Percentiles rank a stretch among this genome's conserved stretches.
Conservation (phyloP, 2,797 vertebrate species). For the Peromyscus aztecus region DNA sequence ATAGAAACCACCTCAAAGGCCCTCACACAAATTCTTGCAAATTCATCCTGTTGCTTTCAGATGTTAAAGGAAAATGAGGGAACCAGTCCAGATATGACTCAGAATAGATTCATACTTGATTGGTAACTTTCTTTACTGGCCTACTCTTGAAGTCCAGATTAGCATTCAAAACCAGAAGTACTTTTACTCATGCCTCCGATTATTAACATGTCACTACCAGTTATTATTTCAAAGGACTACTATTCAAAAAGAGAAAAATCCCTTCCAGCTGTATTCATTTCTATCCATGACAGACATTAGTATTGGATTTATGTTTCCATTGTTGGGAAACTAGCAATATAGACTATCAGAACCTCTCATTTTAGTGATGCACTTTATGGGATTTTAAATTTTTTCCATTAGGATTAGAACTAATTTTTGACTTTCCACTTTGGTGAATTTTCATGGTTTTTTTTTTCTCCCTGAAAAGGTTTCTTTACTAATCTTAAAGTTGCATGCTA, state of each 20-base stretch:
- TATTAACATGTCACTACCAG: constrained; percentile 87
- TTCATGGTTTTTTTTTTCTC: constrained; percentile 76
- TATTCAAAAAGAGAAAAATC: constrained; percentile 74
- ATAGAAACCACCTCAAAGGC: constrained; percentile 88
- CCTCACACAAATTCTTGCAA: constrained; percentile 86
- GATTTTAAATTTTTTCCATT: constrained; percentile 84
- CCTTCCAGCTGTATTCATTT: constrained; percentile 66
- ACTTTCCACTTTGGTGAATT: constrained; percentile 84
- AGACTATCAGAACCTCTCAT: constrained; percentile 86
- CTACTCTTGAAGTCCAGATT: constrained; percentile 87
- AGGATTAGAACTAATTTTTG: constrained; percentile 87
- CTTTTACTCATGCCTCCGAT: constrained; percentile 86
- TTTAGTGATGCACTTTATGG: constrained; percentile 87
- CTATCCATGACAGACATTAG: constrained; percentile 85
- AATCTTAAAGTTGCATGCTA: constrained; percentile 78
- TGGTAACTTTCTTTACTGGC: constrained; percentile 86
- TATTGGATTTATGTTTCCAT: constrained; percentile 85
- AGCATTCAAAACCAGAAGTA: constrained; percentile 86
- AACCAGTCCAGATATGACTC: constrained; percentile 88
- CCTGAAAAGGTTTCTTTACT: constrained; percentile 84
- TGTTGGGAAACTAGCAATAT: constrained; percentile 86
- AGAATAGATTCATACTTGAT: constrained; percentile 88
- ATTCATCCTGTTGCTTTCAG: constrained; percentile 86
- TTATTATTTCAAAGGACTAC: constrained; percentile 86
- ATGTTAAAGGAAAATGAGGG: constrained; percentile 84